A percentile compares a stretch with the other conserved stretches of the same genome.
Conservation (phyloP, 2,797 vertebrate genomes). For the Lacerta agilis region DNA sequence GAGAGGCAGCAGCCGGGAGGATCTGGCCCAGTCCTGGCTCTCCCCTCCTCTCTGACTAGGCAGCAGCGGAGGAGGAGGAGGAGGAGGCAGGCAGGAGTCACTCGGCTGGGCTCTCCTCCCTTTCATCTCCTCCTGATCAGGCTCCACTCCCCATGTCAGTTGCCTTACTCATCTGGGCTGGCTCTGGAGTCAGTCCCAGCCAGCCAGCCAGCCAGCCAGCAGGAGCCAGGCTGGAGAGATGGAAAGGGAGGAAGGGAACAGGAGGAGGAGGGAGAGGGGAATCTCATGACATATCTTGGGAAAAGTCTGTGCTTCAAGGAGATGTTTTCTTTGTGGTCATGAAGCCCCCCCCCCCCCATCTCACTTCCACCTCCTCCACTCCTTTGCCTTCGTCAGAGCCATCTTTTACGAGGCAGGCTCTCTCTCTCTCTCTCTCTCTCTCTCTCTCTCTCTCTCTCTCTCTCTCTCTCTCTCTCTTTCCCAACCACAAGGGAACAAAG, state of each 20-base stretch:
- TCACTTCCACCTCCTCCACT: background rate
- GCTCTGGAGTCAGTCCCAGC: conserved; percentile 73
- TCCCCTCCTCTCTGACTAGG: conserved; percentile 55
- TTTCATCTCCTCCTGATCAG: conserved; percentile 33
- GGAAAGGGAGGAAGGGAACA: conserved; percentile 62
- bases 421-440: no score
- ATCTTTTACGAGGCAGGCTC: background rate
- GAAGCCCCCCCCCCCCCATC: background rate
- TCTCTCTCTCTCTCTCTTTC: conserved; percentile 43
- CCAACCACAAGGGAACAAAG: conserved; percentile 43
- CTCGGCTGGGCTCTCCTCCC: conserved; percentile 22
- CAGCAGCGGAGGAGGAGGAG: conserved; percentile 12
- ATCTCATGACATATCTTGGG: conserved; percentile 71
- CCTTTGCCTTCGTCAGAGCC: conserved; percentile 48
- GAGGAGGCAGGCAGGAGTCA: conserved; percentile 57
- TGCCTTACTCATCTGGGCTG: conserved; percentile 72
- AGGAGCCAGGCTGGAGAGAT: conserved; percentile 66
- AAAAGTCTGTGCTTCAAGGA: conserved; percentile 72
- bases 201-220: conserved; percentile 39
- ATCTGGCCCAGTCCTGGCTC: conserved; percentile 53
- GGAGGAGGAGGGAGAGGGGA: background rate
- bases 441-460: no score
- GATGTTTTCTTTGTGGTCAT: conserved; percentile 61
- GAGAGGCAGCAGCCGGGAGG: conserved; percentile 34
- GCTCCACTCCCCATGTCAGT: conserved; percentile 52